These are phyloP conservation scores for Oryzias javanicus DNA, from an alignment of 2,113 vertebrate species.

Conservation along the genomic window DNA sequence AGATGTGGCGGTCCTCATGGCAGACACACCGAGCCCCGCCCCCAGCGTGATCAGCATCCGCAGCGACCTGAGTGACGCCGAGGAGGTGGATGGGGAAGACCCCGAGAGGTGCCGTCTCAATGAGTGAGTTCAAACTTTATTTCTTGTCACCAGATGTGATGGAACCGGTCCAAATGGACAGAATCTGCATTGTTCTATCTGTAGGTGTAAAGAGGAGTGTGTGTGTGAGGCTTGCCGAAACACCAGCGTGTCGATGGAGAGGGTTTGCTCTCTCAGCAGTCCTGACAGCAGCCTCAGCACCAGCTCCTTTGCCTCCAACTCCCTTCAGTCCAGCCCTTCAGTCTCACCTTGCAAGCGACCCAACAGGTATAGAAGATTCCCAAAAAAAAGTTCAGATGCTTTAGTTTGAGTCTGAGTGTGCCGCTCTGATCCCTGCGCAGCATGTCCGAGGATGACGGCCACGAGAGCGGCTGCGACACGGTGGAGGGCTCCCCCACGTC, in stretches of 20 bases:
- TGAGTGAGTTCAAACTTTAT: slow-evolving; percentile 76
- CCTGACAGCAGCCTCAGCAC: slow-evolving; percentile 97
- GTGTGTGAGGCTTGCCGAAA: slow-evolving; percentile 93
- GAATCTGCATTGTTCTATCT: not conserved
- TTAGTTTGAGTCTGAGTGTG: not conserved
- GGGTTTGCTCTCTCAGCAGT: slow-evolving; percentile 94
- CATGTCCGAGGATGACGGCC: slow-evolving; percentile 93
- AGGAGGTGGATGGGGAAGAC: slow-evolving; percentile 80
- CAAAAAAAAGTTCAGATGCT: not conserved
- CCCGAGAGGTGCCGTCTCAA: slow-evolving; percentile 76
- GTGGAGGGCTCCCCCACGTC: slow-evolving; percentile 91
- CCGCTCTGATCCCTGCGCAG: slow-evolving; percentile 60
- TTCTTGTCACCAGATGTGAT: not conserved
- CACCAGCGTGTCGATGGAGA: slow-evolving; percentile 88
- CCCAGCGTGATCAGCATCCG: slow-evolving; percentile 94
- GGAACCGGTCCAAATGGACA: not conserved
- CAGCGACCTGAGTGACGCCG: slow-evolving; percentile 82
- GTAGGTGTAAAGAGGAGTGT: slow-evolving; percentile 87
- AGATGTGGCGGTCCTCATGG: slow-evolving; percentile 80
- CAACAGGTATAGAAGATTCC: slow-evolving; percentile 79
- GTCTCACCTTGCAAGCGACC: slow-evolving; percentile 86
- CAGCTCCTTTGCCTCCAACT: slow-evolving; percentile 85
- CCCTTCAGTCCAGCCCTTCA: slow-evolving; percentile 89
- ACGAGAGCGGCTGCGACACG: slow-evolving; percentile 92
- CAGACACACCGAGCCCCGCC: slow-evolving; percentile 86